A percentile compares a stretch with the other conserved stretches of the same genome.
Conservation (phyloP, 2,113 vertebrate species). For the Baryphthengus martii region DNA sequence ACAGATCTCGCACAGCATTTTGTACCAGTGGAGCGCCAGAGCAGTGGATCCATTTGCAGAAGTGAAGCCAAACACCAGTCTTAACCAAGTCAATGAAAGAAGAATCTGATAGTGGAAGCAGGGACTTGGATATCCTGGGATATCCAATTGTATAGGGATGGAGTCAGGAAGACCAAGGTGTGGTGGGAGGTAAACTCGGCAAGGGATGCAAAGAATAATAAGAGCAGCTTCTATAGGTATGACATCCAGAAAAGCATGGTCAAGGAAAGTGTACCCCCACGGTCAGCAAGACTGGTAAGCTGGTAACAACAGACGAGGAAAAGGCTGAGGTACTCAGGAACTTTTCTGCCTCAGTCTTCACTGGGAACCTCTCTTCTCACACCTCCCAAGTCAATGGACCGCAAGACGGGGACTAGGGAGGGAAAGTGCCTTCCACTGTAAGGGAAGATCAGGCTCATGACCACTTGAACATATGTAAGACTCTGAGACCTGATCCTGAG, state of each 20-base stretch:
- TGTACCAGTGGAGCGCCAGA: neutral
- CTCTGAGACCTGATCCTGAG: neutral
- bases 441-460: neutral
- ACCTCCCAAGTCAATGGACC: accelerated
- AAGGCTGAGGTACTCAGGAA: neutral
- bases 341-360: neutral
- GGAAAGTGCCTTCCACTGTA: too few species aligned
- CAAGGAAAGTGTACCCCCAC: accelerated
- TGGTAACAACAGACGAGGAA: neutral
- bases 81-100: neutral
- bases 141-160: too few species aligned
- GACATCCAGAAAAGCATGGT: neutral
- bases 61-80: neutral
- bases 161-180: neutral
- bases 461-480: neutral
- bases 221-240: neutral
- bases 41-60: neutral
- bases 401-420: neutral
- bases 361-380: neutral
- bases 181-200: neutral
- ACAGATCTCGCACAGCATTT: neutral
- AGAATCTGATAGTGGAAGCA: neutral
- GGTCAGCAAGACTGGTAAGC: accelerated
- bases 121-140: neutral
- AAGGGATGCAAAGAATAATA: neutral